Percentiles rank a stretch among this genome's conserved stretches.
phyloP scores from a whole-genome alignment of 2,113 vertebrate genomes.

The Takifugu bimaculatus region DNA sequence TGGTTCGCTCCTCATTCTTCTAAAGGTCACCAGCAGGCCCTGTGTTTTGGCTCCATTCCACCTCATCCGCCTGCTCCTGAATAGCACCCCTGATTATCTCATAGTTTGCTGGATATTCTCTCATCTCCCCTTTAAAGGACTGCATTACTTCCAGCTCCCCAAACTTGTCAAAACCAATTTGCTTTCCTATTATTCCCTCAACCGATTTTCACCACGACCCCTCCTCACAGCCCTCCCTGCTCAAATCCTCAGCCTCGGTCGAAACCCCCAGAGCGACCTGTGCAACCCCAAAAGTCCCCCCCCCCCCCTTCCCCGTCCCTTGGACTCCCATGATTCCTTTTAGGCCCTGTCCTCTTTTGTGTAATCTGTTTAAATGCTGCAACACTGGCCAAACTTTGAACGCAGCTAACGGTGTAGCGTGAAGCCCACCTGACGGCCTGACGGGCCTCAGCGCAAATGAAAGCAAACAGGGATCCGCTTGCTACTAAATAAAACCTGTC shows the following conservation, averaged over 20 bases:
- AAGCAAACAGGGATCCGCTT: constrained; percentile 35
- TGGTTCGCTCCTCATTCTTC: constrained; percentile 15
- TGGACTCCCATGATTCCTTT: constrained; percentile 29
- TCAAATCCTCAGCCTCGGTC: constrained; percentile 64
- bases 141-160: constrained; percentile 79
- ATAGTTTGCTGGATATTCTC: constrained; percentile 74
- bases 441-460: constrained; percentile 12
- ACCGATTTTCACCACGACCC: constrained; percentile 75
- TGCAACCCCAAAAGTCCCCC: constrained; percentile 49
- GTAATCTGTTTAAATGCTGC: constrained; percentile 3
- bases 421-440: constrained; percentile 11
- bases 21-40: constrained; percentile 40
- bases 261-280: constrained; percentile 72
- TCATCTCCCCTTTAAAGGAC: constrained; percentile 73
- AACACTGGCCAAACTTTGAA: constrained; percentile 25
- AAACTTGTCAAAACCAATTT: constrained; percentile 85
- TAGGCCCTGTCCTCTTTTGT: constrained; percentile 1
- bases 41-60: constrained; percentile 45
- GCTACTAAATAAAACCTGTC: constrained; percentile 50
- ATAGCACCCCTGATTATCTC: constrained; percentile 77
- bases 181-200: constrained; percentile 79
- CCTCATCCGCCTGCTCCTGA: constrained; percentile 42
- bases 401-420: constrained; percentile 17
- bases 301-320: constrained; percentile 41
- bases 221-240: constrained; percentile 50